These are phyloP conservation scores for Hypolimnas misippus DNA, from an alignment of 2,888 invertebrate genomes.

Conservation along the genomic window DNA sequence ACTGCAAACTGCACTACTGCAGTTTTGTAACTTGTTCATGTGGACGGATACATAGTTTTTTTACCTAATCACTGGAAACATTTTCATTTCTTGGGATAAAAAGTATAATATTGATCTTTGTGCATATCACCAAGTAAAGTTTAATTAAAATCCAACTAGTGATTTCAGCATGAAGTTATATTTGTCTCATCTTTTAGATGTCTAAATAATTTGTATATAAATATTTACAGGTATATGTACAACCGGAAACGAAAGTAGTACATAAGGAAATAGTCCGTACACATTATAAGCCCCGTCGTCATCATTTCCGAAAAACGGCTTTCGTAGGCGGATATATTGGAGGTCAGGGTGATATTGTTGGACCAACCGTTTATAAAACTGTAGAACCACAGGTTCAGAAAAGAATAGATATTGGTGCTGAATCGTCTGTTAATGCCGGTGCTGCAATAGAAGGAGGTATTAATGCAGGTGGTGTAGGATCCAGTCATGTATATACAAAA, in stretches of 20 bases:
- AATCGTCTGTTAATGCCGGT: slow-evolving; percentile 41
- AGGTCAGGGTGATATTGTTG: slow-evolving; percentile 49
- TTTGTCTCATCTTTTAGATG: neutral
- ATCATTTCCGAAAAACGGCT: slow-evolving; percentile 63
- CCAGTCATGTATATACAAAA: slow-evolving; percentile 57
- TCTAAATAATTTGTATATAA: neutral
- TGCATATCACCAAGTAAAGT: neutral
- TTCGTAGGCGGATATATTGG: slow-evolving; percentile 66
- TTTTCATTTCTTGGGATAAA: neutral
- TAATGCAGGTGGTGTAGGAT: slow-evolving; percentile 46
- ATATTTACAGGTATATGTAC: slow-evolving; percentile 59
- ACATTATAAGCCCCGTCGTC: slow-evolving; percentile 63
- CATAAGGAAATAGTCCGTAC: slow-evolving; percentile 61
- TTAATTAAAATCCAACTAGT: no score
- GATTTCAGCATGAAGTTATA: neutral
- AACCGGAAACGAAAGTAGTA: slow-evolving; percentile 56
- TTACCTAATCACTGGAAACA: no score
- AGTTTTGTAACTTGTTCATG: no score
- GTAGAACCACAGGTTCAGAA: slow-evolving; percentile 59
- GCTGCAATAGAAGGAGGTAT: slow-evolving; percentile 43
- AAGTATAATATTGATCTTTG: neutral
- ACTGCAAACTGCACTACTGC: neutral
- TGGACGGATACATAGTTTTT: no score
- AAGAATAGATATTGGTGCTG: slow-evolving; percentile 62
- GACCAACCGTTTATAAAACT: slow-evolving; percentile 47